These are phyloP conservation scores for Hipparchia semele DNA, from an alignment of 2,888 invertebrate species.

Conservation along the genomic window DNA sequence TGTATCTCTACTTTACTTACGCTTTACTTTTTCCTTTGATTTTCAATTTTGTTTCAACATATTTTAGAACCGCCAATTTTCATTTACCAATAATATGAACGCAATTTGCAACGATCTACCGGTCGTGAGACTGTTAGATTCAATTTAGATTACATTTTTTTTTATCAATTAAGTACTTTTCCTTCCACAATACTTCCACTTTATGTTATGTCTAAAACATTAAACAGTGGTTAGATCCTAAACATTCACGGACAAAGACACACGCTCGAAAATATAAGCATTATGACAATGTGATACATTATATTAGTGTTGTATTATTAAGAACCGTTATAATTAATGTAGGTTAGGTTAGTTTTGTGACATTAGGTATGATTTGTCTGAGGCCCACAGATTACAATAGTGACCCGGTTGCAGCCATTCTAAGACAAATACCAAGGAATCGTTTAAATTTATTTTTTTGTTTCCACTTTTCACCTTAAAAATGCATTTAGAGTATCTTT, in stretches of 20 bases:
- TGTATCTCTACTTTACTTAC: conserved; percentile 66
- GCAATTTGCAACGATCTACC: conserved; percentile 59
- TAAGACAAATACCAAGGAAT: conserved; percentile 80
- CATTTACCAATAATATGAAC: conserved; percentile 60
- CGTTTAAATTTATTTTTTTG: conserved; percentile 61
- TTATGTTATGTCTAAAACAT: conserved; percentile 78
- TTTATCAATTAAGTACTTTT: conserved; percentile 49
- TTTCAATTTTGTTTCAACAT: conserved; percentile 68
- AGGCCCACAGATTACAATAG: conserved; percentile 83
- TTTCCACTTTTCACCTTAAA: conserved; percentile 71
- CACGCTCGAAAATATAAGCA: conserved; percentile 84
- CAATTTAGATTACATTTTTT: conserved; percentile 65
- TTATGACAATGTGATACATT: conserved; percentile 83
- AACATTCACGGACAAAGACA: conserved; percentile 83
- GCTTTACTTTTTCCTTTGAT: conserved; percentile 58
- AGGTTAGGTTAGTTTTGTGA: conserved; percentile 72
- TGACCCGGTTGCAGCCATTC: conserved; percentile 75
- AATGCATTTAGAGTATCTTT: conserved; percentile 77
- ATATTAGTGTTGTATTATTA: conserved; percentile 80
- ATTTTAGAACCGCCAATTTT: conserved; percentile 71
- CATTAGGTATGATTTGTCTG: conserved; percentile 69
- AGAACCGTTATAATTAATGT: conserved; percentile 81
- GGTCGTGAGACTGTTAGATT: conserved; percentile 46
- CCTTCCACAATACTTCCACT: conserved; percentile 66
- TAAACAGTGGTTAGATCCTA: conserved; percentile 79